A percentile compares a stretch with the other conserved stretches of the same genome.
These are phyloP conservation scores for Cinclus cinclus DNA, from an alignment of 2,113 vertebrate genomes.

Conservation along the genomic window DNA sequence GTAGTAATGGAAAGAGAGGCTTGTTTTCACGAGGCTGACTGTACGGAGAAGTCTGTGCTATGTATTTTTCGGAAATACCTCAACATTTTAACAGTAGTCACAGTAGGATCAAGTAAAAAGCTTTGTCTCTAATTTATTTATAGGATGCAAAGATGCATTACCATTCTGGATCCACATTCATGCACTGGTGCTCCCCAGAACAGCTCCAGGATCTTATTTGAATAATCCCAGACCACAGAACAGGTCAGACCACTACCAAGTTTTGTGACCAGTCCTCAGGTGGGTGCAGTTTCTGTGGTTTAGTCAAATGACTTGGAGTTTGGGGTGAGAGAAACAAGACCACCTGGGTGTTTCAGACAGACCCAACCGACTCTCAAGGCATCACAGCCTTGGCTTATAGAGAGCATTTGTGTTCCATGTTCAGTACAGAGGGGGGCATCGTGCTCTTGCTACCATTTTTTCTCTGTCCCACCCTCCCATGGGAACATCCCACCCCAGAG, in stretches of 20 bases:
- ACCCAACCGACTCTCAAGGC: background rate
- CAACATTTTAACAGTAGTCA: background rate
- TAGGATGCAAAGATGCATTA: fast-evolving
- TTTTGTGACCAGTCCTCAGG: background rate
- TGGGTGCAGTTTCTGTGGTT: background rate
- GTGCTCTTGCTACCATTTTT: fast-evolving
- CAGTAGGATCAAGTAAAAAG: background rate
- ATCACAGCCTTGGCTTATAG: background rate
- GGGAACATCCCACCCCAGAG: fast-evolving
- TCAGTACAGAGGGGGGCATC: background rate
- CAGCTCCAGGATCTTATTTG: background rate
- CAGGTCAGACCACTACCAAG: background rate
- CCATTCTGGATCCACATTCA: background rate
- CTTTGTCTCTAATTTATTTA: background rate
- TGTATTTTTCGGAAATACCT: background rate
- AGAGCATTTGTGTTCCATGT: background rate
- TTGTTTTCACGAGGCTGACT: background rate
- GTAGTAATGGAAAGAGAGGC: too few relatives aligned
- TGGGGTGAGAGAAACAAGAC: background rate
- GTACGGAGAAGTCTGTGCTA: background rate
- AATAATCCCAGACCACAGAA: background rate
- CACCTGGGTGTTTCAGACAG: background rate
- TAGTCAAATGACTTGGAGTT: background rate
- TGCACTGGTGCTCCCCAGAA: fast-evolving
- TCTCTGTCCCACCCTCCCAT: background rate